A percentile compares a stretch with the other conserved stretches of the same genome.
These are phyloP conservation scores for Proterorhinus semilunaris DNA, from an alignment of 2,113 vertebrate species.

Conservation along the genomic window DNA sequence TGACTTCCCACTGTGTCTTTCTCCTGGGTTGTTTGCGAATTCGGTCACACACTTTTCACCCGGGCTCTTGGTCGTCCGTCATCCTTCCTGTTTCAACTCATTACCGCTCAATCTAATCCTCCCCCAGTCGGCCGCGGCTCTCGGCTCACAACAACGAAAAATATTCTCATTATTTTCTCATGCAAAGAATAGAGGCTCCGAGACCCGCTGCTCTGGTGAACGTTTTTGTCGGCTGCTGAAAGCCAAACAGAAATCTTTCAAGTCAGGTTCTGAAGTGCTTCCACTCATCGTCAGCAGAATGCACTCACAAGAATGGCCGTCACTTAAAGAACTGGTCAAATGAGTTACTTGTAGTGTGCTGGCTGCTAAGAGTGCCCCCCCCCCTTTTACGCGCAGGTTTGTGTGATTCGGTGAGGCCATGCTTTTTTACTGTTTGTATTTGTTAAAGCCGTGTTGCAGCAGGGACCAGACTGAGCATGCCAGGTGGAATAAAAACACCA, in stretches of 20 bases:
- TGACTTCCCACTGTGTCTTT: constrained; percentile 67
- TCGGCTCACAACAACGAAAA: constrained; percentile 12
- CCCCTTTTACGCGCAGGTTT: too few species aligned
- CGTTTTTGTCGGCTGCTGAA: not conserved
- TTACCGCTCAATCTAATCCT: constrained; percentile 62
- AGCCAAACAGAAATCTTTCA: constrained; percentile 26
- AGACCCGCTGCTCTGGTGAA: constrained; percentile 16
- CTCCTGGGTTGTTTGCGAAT: constrained; percentile 54
- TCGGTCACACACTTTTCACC: constrained; percentile 70
- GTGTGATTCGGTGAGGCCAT: constrained; percentile 14
- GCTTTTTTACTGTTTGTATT: constrained; percentile 20
- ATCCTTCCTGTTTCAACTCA: constrained; percentile 56
- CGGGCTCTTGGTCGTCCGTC: constrained; percentile 38
- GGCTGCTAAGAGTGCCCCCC: constrained; percentile 21
- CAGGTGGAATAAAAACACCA: constrained; percentile 22
- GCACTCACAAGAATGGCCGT: not conserved
- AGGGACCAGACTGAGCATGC: constrained; percentile 17
- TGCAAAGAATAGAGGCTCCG: constrained; percentile 14
- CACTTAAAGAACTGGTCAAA: constrained; percentile 23
- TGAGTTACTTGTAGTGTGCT: constrained; percentile 43
- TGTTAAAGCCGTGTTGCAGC: constrained; percentile 12
- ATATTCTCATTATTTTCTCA: constrained; percentile 40
- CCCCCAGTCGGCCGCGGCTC: constrained; percentile 31
- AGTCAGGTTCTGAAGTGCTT: constrained; percentile 21
- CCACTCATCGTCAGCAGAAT: constrained; percentile 16